Evolutionary conservation across 2,888 invertebrate genomes (phyloP).

Genomic region (Drosophila kanekoi): DNA sequence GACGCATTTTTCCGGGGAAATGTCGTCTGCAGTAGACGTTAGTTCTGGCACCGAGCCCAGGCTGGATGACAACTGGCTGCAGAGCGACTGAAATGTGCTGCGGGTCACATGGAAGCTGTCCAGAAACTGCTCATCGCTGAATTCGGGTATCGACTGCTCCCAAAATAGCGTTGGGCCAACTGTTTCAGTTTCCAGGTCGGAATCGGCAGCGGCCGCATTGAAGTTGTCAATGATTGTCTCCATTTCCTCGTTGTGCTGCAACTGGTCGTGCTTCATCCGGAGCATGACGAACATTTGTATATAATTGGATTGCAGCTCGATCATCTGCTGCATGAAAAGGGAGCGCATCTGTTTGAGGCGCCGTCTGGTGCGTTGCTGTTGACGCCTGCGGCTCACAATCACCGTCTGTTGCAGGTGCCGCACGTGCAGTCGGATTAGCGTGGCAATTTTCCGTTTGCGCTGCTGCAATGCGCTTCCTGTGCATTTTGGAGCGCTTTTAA

Average conservation of each 20-base stretch:
- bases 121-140: constrained; percentile 76
- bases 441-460: constrained; percentile 46
- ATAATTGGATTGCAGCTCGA: constrained; percentile 78
- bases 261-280: constrained; percentile 48
- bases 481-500: constrained; percentile 1
- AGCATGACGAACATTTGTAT: constrained; percentile 67
- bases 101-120: constrained; percentile 79
- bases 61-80: constrained; percentile 63
- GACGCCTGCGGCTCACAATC: constrained; percentile 74
- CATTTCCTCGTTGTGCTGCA: constrained; percentile 5
- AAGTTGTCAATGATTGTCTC: not conserved
- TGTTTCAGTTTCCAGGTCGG: not conserved
- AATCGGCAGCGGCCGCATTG: not conserved
- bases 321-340: constrained; percentile 79
- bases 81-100: constrained; percentile 76
- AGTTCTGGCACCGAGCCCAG: constrained; percentile 42
- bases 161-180: constrained; percentile 36
- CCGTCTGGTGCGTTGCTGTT: constrained; percentile 68
- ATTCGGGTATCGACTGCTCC: constrained; percentile 54
- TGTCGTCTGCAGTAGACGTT: constrained; percentile 6
- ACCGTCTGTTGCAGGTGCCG: constrained; percentile 77
- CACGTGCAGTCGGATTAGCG: constrained; percentile 71
- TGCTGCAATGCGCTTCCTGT: constrained; percentile 6
- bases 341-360: constrained; percentile 71
- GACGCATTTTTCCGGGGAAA: constrained; percentile 78